Percentiles rank a stretch among this genome's conserved stretches.
phyloP scores from a whole-genome alignment of 2,797 vertebrate genomes.

The Acanthurus leucopareius region DNA sequence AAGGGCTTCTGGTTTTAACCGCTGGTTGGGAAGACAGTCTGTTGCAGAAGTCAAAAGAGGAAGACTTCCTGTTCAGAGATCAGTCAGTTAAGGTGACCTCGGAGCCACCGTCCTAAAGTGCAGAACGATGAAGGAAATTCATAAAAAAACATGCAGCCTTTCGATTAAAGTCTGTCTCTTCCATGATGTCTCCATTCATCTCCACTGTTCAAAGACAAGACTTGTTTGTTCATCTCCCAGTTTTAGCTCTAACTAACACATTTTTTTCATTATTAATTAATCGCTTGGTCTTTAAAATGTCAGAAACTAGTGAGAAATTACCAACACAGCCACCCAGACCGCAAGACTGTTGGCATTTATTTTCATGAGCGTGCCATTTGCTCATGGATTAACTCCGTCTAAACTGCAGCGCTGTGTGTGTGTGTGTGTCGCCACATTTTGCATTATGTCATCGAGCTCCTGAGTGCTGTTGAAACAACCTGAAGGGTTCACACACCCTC shows the following conservation, averaged over 20 bases:
- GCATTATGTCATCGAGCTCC: constrained; percentile 1
- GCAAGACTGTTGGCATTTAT: neutral
- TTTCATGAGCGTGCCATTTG: neutral
- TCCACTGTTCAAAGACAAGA: neutral
- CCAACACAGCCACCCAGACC: neutral
- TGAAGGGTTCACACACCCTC: neutral
- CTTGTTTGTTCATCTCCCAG: neutral
- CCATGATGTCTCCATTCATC: neutral
- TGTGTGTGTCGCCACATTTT: neutral
- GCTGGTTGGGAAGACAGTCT: constrained; percentile 11
- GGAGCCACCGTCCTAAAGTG: neutral
- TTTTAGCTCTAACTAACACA: neutral
- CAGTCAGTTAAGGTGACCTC: neutral
- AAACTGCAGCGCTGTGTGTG: neutral
- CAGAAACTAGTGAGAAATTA: neutral
- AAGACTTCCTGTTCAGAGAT: constrained; percentile 55
- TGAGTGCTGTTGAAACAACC: constrained; percentile 2
- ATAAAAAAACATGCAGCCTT: neutral
- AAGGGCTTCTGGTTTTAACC: constrained; percentile 25
- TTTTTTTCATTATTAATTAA: neutral
- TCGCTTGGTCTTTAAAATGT: neutral
- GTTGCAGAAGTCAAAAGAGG: constrained; percentile 37
- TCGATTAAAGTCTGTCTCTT: no score
- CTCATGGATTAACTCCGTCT: neutral
- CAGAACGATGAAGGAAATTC: constrained; percentile 5